Evolutionary conservation across 2,888 invertebrate genomes (phyloP), one percentile per base, ranked within the genome.

Genomic region (Napeogenes inachia): DNA sequence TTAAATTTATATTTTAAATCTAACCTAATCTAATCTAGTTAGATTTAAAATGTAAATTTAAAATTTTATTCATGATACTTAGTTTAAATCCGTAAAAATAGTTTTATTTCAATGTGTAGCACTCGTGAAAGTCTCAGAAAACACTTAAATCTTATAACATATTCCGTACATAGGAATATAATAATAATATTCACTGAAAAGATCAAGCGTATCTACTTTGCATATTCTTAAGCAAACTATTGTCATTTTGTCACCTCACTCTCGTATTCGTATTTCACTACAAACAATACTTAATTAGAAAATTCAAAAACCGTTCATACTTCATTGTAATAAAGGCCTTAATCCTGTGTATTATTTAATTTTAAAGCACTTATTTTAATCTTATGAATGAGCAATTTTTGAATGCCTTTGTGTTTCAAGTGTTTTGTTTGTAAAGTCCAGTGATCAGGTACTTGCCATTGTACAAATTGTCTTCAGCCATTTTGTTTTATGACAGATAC

Each of bases 361-460:
- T 57, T 21, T 33, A 53, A 58, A 50, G 4, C 47, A 46, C n/a
- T 13, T 46, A 46, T 46, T 13, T 50, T 50, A 50, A 50, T 21
- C 8, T 50, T 50, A 21, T 50, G 50, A 50, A 50, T 50, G 50
- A 50, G 21, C 50, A 10, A 21, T 10, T 50, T 50, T 45, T 42
- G 61, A 56, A 64, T 57, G 55, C n/a, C 42, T n/a, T 57, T 57
- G 21, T 60, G 53, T 32, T 59, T 35, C 47, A 58, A 57, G 47
- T 60, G 13, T 45, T 60, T 54, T 60, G 56, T 50, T 59, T 61
- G 62, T 58, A 32, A 42, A 32, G 12, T 32, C 53, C 35, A 30
- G 47, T 46, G 42, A 57, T 46, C 61, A 64, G 62, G 61, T 66
- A 66, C 59, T 63, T 38, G 57, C n/a, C 45, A 53, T 62, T 63